Conservation (phyloP, 2,113 vertebrate genomes). For the Pygathrix nemaeus region DNA sequence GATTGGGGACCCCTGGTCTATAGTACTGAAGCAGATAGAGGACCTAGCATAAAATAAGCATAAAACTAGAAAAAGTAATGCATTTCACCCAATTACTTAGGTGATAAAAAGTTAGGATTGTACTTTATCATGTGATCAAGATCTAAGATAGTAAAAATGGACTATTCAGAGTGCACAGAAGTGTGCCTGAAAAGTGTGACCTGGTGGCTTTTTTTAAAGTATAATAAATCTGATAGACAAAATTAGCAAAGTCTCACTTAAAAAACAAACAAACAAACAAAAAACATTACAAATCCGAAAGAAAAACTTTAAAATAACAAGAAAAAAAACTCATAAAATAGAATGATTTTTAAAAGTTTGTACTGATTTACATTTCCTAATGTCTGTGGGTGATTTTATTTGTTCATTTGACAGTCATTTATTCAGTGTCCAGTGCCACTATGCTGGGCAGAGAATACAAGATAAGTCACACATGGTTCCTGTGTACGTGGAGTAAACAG, state of each 20-base stretch:
- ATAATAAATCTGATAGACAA: neutral
- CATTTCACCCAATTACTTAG: neutral
- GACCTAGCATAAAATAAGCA: neutral
- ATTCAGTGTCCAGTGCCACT: neutral
- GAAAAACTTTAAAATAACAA: neutral
- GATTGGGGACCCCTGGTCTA: too few species aligned
- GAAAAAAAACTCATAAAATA: neutral
- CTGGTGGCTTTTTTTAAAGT: neutral
- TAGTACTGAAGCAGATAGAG: neutral
- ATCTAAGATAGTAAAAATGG: neutral
- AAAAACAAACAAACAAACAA: neutral
- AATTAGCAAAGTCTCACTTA: neutral
- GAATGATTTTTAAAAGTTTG: neutral
- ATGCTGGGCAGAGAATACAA: neutral
- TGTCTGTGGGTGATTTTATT: neutral
- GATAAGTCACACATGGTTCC: neutral
- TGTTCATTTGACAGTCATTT: neutral
- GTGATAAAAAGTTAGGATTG: neutral
- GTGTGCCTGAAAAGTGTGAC: neutral
- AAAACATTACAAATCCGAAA: neutral
- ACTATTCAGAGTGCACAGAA: neutral
- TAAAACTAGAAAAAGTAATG: conserved; percentile 17
- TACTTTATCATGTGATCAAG: neutral
- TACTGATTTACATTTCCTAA: neutral
- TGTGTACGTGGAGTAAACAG: neutral